phyloP scores from a whole-genome alignment of 2,888 invertebrate genomes.

The Arctia plantaginis region DNA sequence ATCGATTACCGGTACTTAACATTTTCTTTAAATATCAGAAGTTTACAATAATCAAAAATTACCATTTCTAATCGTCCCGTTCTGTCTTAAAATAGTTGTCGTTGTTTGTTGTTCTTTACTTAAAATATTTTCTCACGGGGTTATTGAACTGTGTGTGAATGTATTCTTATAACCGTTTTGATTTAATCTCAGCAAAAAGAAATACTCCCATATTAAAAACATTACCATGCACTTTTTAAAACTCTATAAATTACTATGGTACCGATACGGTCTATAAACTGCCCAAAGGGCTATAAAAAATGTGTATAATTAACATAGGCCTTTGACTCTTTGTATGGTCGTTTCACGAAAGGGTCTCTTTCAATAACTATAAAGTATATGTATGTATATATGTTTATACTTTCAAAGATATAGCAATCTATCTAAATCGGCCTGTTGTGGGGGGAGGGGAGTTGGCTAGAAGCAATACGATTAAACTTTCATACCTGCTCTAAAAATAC shows the following conservation, averaged over 20 bases:
- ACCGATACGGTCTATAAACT: conserved; percentile 18
- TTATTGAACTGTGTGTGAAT: conserved; percentile 16
- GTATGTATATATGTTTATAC: too few relatives aligned
- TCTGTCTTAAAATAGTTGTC: not conserved
- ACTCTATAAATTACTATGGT: conserved; percentile 7
- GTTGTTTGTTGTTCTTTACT: not conserved
- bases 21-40: too few relatives aligned
- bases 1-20: too few relatives aligned
- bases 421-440: not conserved
- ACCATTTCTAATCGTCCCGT: not conserved
- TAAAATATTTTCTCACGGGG: conserved; percentile 6
- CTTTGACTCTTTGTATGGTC: not conserved
- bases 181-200: conserved; percentile 1
- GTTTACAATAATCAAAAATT: not conserved
- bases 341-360: not conserved
- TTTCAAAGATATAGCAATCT: not conserved
- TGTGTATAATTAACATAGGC: conserved; percentile 5
- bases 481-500: not conserved
- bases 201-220: conserved; percentile 13
- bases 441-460: not conserved
- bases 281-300: not conserved
- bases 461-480: not conserved
- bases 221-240: conserved; percentile 16
- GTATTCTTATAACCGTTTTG: not conserved
- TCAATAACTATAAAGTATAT: not conserved